These are phyloP conservation scores for Nesidiocoris tenuis DNA, from an alignment of 2,888 invertebrate species.

Conservation along the genomic window DNA sequence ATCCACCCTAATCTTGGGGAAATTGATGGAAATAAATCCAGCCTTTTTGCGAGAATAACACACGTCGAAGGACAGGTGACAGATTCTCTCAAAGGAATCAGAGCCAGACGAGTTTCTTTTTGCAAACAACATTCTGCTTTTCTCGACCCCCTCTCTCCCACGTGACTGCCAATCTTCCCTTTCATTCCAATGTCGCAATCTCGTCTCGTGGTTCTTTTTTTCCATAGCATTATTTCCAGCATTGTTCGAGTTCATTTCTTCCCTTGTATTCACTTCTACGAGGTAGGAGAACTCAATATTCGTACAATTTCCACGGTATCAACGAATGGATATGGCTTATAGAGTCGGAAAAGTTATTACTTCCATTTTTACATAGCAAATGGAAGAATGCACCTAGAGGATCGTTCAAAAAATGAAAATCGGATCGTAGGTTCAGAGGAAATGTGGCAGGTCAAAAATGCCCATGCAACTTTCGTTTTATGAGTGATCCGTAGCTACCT, in stretches of 20 bases:
- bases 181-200: neutral
- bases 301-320: too few species aligned
- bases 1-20: too few species aligned
- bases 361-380: too few species aligned
- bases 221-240: neutral
- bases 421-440: too few species aligned
- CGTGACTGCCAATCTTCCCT: neutral
- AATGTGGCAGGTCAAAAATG: too few species aligned
- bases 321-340: too few species aligned
- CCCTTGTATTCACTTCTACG: neutral
- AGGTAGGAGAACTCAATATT: too few species aligned
- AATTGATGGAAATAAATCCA: neutral
- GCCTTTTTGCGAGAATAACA: neutral
- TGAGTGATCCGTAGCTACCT: too few species aligned
- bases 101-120: neutral
- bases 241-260: neutral
- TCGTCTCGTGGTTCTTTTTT: neutral
- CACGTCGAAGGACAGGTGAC: neutral
- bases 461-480: too few species aligned
- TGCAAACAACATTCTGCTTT: neutral
- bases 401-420: too few species aligned
- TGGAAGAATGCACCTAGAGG: too few species aligned
- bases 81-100: neutral
- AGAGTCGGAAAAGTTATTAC: too few species aligned
- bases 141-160: neutral